Percentiles rank a stretch among this genome's conserved stretches.
phyloP scores from a whole-genome alignment of 2,113 vertebrate species.

The Apteryx owenii region DNA sequence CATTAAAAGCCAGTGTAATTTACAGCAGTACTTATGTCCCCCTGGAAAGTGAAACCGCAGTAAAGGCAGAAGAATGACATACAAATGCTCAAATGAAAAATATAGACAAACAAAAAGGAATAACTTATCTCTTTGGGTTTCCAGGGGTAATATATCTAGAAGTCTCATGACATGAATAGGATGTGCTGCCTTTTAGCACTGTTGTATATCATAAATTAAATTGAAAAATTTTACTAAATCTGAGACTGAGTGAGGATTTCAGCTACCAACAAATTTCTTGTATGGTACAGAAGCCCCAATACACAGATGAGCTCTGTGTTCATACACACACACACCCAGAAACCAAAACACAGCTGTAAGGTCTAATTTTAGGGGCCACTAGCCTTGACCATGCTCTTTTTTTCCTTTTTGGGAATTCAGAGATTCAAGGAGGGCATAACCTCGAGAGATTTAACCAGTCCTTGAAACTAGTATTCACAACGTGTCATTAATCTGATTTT shows the following conservation, averaged over 20 bases:
- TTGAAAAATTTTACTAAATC: not conserved
- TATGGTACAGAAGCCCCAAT: not conserved
- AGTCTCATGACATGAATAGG: not conserved
- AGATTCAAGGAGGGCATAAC: not conserved
- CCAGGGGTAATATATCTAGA: not conserved
- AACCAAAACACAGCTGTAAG: constrained; percentile 48
- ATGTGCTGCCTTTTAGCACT: not conserved
- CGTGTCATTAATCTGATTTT: not conserved
- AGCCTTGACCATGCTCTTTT: constrained; percentile 10
- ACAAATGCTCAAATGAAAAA: not conserved
- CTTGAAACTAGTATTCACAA: constrained; percentile 20
- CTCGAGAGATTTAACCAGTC: not conserved
- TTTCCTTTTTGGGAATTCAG: not conserved
- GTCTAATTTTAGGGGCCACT: constrained; percentile 40
- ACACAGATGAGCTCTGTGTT: not conserved
- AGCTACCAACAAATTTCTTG: not conserved
- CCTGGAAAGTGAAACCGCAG: not conserved
- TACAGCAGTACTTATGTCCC: not conserved
- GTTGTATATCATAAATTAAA: not conserved
- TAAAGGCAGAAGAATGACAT: not conserved
- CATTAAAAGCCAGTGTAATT: not conserved
- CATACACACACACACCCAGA: not conserved
- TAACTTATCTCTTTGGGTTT: not conserved
- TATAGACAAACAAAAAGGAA: not conserved
- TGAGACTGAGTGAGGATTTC: not conserved